These are phyloP conservation scores for Drosophila nigritarsus DNA, from an alignment of 2,888 invertebrate genomes.

Conservation along the genomic window DNA sequence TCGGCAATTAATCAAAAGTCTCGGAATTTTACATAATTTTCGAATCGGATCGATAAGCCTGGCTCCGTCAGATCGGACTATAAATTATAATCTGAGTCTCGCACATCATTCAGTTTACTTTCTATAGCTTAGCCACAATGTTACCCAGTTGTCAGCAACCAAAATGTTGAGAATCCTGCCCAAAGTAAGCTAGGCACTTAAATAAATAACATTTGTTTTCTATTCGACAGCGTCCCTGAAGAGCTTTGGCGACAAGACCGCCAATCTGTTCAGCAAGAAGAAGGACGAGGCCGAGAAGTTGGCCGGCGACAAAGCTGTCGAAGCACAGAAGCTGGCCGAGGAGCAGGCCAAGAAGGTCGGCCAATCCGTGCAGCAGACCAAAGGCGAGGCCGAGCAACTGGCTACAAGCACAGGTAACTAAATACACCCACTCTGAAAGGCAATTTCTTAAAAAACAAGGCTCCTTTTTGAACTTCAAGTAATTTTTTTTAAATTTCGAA, in stretches of 20 bases:
- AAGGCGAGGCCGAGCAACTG: conserved; percentile 86
- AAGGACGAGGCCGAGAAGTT: conserved; percentile 90
- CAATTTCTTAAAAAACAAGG: no score
- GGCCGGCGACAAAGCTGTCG: conserved; percentile 87
- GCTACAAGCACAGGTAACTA: conserved; percentile 86
- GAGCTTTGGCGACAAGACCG: conserved; percentile 90
- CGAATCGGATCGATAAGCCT: conserved; percentile 27
- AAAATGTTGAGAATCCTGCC: conserved; percentile 26
- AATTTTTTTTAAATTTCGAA: no score
- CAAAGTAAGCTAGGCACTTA: not conserved
- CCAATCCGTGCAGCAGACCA: conserved; percentile 87
- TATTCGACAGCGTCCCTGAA: conserved; percentile 88
- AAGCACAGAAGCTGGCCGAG: conserved; percentile 88
- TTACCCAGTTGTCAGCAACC: conserved; percentile 61
- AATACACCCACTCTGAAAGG: no score
- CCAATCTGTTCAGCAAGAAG: conserved; percentile 89
- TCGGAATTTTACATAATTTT: conserved; percentile 38
- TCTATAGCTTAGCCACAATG: conserved; percentile 43
- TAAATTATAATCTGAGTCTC: conserved; percentile 52
- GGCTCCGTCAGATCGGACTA: conserved; percentile 41
- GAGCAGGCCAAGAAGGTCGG: conserved; percentile 88
- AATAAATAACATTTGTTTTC: conserved; percentile 5
- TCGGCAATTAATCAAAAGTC: conserved; percentile 63
- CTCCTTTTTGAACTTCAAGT: not conserved
- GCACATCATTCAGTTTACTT: conserved; percentile 47